Evolutionary conservation across 2,888 invertebrate species (phyloP), one percentile per base, ranked within the genome.

Genomic region (Heliothis peltigera): DNA sequence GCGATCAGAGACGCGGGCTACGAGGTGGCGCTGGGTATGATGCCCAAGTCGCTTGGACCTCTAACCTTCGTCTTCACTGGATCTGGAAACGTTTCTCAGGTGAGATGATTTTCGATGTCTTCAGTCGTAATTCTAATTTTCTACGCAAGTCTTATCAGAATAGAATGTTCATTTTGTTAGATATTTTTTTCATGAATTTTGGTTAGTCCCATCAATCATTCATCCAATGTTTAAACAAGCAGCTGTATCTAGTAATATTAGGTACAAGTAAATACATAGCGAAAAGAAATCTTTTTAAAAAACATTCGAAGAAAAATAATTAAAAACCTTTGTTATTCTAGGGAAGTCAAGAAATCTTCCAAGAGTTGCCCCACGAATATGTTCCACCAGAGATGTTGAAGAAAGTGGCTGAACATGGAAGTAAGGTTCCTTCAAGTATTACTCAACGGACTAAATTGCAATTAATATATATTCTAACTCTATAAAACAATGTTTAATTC

Each of bases 1-100:
- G 98, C 99, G 0, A 98, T 99, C 46, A 96, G 99, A 18, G 99
- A 99, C 89, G 98, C 99, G n/a, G 99, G 99, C 0, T 99, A 99
- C 90, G 99, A 99, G 94, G 98, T 99, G 52, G 97, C 99, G 0
- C 93, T 99, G 56, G 98, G 97, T 4, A 97, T 98, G 95, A 98
- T 99, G 98, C 99, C 99, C 1, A 98, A 98, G 91, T 99, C 99
- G 0, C 97, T 99, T 54, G 99, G 99, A 2, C 99, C 99, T 0
- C 93, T 99, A 54, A 99, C 99, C 0, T 99, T 99, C 90, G 98
- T 99, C 0, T 99, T 99, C 87, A 99, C 99, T 8, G 99, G 99
- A 7, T 98, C 98, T 5, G 99, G 99, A 18, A 99, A 99, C 91
- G 99, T 99, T 0, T 99, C 99, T 0, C 98, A 98, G 96, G 96